Percentiles rank a stretch among this genome's conserved stretches.
Conservation (phyloP, 2,888 invertebrate species). For the Dendrolimus pini region DNA sequence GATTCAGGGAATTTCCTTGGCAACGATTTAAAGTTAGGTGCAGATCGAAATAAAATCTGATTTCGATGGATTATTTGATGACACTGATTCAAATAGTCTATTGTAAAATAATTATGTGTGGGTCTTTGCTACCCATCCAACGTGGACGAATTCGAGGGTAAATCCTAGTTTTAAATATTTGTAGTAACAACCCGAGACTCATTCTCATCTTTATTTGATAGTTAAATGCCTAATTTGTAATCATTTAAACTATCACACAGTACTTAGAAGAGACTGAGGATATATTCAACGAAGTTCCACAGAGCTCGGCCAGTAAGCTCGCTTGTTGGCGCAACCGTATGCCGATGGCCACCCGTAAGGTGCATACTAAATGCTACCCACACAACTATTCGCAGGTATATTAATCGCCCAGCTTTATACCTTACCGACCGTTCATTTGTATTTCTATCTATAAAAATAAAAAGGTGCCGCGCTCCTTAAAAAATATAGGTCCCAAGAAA, state of each 20-base stretch:
- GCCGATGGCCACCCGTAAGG: constrained; percentile 43
- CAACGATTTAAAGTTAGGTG: too few species aligned
- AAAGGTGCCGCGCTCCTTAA: too few species aligned
- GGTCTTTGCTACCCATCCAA: too few species aligned
- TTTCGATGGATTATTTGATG: too few species aligned
- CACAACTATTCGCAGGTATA: constrained; percentile 47
- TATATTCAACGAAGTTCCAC: constrained; percentile 13
- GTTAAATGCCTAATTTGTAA: not conserved
- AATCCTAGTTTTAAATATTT: too few species aligned
- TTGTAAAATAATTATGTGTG: too few species aligned
- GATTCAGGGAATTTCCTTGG: too few species aligned
- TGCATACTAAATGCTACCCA: constrained; percentile 43
- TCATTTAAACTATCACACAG: constrained; percentile 9
- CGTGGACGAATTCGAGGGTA: too few species aligned
- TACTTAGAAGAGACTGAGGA: constrained; percentile 26
- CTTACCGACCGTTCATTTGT: not conserved
- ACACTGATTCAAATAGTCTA: too few species aligned
- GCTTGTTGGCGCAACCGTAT: constrained; percentile 60
- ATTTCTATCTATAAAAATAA: not conserved
- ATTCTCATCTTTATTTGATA: not conserved
- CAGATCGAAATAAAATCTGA: too few species aligned
- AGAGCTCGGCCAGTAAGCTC: constrained; percentile 38
- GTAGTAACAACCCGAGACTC: too few species aligned
- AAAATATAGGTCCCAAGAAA: too few species aligned
- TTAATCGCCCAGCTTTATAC: not conserved